These are phyloP conservation scores for Oostethus manadensis DNA, from an alignment of 2,113 vertebrate species.

Conservation along the genomic window DNA sequence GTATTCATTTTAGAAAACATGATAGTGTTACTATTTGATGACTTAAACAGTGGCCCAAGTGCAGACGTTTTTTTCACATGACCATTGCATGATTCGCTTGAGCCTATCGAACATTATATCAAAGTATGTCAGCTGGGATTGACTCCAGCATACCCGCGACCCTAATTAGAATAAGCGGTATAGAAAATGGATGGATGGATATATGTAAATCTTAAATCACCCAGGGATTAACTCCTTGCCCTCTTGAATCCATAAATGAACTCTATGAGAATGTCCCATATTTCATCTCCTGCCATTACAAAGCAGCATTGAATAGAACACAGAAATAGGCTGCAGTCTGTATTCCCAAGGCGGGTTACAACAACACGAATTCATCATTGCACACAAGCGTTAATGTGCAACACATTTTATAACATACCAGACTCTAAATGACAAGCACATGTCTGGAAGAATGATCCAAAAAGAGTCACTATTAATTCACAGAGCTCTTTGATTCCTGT, in stretches of 20 bases:
- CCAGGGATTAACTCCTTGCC: conserved; percentile 2
- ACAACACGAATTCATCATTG: conserved; percentile 64
- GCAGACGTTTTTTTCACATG: neutral
- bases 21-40: neutral
- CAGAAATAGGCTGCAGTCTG: conserved; percentile 49
- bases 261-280: conserved; percentile 37
- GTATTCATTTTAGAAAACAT: conserved; percentile 4
- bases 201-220: conserved; percentile 5
- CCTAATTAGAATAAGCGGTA: too few relatives aligned
- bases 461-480: conserved; percentile 2
- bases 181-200: too few relatives aligned
- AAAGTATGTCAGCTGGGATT: too few relatives aligned
- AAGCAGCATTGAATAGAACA: conserved; percentile 36
- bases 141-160: too few relatives aligned
- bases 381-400: conserved; percentile 54
- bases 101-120: conserved; percentile 4
- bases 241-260: conserved; percentile 32
- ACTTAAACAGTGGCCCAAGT: conserved; percentile 2
- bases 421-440: conserved; percentile 60
- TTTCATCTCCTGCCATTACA: conserved; percentile 32
- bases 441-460: conserved; percentile 45
- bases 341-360: conserved; percentile 55
- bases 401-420: conserved; percentile 60
- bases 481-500: neutral
- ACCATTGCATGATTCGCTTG: conserved; percentile 8